Percentiles rank a stretch among this genome's conserved stretches.
Evolutionary conservation across 2,113 vertebrate genomes (phyloP).

Genomic region (Mustela nigripes): DNA sequence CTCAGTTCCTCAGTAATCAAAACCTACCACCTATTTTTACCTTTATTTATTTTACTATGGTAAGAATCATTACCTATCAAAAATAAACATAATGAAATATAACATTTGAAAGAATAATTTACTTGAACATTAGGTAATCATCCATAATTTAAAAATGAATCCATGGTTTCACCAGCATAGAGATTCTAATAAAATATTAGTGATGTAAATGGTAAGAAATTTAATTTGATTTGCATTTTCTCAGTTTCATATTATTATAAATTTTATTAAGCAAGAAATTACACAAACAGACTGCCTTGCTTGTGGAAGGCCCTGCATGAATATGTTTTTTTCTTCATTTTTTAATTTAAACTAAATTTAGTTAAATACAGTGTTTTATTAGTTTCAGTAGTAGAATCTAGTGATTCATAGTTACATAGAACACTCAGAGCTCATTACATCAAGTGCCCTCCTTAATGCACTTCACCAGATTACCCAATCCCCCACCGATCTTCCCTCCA

Average conservation of each 20-base stretch:
- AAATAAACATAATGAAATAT: background rate
- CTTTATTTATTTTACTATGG: background rate
- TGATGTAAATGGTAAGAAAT: background rate
- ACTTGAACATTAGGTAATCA: background rate
- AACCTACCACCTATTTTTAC: background rate
- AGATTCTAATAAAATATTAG: background rate
- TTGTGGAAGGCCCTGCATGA: background rate
- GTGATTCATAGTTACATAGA: background rate
- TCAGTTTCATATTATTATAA: background rate
- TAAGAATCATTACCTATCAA: background rate
- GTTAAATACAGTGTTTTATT: background rate
- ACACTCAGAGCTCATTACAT: background rate
- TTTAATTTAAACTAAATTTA: background rate
- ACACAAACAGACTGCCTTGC: background rate
- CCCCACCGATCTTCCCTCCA: background rate
- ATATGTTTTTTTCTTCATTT: background rate
- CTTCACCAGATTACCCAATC: too few relatives aligned
- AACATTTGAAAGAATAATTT: conserved; percentile 2
- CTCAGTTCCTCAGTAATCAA: background rate
- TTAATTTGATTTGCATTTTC: background rate
- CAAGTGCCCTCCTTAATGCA: background rate
- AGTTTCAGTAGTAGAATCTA: background rate
- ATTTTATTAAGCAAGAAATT: background rate
- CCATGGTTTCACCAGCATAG: background rate
- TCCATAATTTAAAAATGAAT: background rate